Base-by-base conservation (phyloP, 2,797 vertebrate genomes). In the Austrolebias charrua region DNA sequence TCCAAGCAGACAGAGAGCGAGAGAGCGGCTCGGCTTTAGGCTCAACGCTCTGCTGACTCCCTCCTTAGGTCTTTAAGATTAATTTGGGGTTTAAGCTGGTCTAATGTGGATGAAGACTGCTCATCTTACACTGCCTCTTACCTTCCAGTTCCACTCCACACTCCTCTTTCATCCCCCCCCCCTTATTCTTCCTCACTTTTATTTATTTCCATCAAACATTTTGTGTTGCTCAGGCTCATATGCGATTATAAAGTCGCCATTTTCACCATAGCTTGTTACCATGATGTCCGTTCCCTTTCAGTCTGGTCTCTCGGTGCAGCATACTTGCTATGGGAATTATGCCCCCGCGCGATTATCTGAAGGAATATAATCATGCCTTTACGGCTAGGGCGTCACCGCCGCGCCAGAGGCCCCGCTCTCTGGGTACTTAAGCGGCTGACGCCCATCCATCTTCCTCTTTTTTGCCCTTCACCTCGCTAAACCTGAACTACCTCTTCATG, bases 11-110 rank as follows among this genome's bases (percentile, higher is more conserved):
- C 40, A 9, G 29, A 43, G 47, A 63, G 51, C 55, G 52, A 31
- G 52, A 76, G 66, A 58, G 53, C 49, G 1, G 69, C 59, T 76
- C 71, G 18, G 69, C 78, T 76, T 54, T 0, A 47, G 60, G 62
- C 74, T 67, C 66, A 54, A 61, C 66, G 67, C 50, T 47, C 50
- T 19, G 11, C 51, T 19, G 52, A 55, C 58, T 76, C 63, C 71
- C 75, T 76, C 71, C 5, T 47, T 55, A 68, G 71, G 56, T 78
- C 78, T 70, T 68, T 66, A 64, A 69, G 67, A 84, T 84, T 75
- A 60, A 84, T 77, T 86, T 73, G 75, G 13, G 54, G 62, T 83
- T 74, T 76, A 81, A 83, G 70, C 70, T n/a, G 1, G 55, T 75
- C 52, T 82, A 80, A 81, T 81, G 76, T 72, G 76, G 60, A 68